Percentiles rank a stretch among this genome's conserved stretches.
Evolutionary conservation across 2,113 vertebrate genomes (phyloP).

Genomic region (Pongo pygmaeus): DNA sequence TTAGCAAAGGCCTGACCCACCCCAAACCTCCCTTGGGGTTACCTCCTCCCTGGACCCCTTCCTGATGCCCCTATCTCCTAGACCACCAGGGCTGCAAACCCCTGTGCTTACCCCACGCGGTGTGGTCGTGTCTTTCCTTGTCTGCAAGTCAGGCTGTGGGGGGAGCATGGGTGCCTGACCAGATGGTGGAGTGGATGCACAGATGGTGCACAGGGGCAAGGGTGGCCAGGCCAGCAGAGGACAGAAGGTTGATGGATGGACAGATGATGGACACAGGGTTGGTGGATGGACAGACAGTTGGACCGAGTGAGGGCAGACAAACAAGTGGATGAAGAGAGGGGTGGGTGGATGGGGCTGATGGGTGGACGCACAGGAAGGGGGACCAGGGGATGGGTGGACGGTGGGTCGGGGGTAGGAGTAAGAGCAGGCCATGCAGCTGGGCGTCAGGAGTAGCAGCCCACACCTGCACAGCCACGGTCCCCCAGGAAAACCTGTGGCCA

Average conservation of each 20-base stretch:
- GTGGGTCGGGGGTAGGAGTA: not conserved
- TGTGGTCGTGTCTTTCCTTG: not conserved
- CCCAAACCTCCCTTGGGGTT: not conserved
- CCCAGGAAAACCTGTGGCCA: rapidly evolving
- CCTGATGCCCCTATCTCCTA: rapidly evolving
- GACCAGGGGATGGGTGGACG: not conserved
- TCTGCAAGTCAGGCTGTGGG: not conserved
- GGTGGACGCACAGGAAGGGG: not conserved
- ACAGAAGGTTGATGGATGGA: not conserved
- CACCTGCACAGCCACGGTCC: rapidly evolving
- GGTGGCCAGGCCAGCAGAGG: not conserved
- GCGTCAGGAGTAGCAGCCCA: not conserved
- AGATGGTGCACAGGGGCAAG: not conserved
- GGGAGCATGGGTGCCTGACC: not conserved
- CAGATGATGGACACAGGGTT: not conserved
- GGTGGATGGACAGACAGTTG: not conserved
- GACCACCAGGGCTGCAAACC: not conserved
- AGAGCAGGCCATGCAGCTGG: rapidly evolving
- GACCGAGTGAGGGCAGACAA: not conserved
- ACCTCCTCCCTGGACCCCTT: not conserved
- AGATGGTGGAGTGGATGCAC: not conserved
- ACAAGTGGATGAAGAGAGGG: not conserved
- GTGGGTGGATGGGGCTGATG: rapidly evolving
- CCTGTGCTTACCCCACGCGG: not conserved
- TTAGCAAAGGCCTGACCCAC: not conserved